phyloP scores from a whole-genome alignment of 2,797 vertebrate species.

The Spinus pinus region DNA sequence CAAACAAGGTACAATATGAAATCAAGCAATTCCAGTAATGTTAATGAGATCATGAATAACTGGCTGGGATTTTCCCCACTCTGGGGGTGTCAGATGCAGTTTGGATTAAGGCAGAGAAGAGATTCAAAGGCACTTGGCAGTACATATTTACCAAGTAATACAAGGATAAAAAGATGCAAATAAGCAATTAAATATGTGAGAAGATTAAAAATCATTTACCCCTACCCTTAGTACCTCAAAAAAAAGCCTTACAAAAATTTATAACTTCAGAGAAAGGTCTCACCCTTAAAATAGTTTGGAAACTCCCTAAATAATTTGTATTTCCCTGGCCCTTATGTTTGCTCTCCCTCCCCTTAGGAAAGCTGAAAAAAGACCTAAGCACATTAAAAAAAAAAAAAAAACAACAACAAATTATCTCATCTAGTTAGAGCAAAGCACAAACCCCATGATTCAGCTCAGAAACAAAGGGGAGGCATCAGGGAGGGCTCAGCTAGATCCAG shows the following conservation, averaged over 20 bases:
- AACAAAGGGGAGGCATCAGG: not conserved
- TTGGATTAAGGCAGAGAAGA: not conserved
- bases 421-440: not conserved
- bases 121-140: not conserved
- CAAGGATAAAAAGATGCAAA: not conserved
- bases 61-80: not conserved
- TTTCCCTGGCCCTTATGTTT: not conserved
- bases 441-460: not conserved
- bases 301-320: not conserved
- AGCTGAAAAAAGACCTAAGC: not conserved
- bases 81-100: not conserved
- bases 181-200: not conserved
- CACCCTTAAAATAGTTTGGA: not conserved
- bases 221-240: not conserved
- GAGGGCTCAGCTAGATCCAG: not conserved
- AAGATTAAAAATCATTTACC: not conserved
- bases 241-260: not conserved
- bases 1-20: not conserved
- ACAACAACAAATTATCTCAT: not conserved
- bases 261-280: not conserved
- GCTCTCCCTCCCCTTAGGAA: not conserved
- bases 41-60: not conserved
- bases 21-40: not conserved
- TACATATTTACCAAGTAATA: not conserved
- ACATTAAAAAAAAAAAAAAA: not conserved